Percentiles rank a stretch among this genome's conserved stretches.
Evolutionary conservation across 2,797 vertebrate species (phyloP).

Genomic region (Poecilia velifera): DNA sequence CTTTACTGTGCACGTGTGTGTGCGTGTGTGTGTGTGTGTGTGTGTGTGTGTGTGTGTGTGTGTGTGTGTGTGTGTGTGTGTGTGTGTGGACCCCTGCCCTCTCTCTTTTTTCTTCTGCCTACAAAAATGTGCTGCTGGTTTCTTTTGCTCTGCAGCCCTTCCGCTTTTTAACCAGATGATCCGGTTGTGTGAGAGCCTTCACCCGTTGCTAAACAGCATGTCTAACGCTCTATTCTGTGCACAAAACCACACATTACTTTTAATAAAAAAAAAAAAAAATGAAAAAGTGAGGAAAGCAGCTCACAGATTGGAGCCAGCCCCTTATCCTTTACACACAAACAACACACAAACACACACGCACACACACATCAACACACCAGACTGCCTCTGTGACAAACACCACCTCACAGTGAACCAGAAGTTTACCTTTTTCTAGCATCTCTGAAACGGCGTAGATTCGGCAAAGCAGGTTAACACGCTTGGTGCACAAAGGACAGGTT

Average conservation of each 20-base stretch:
- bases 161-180: constrained; percentile 1
- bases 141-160: background rate
- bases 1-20: constrained; percentile 37
- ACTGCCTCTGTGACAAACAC: background rate
- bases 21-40: constrained; percentile 3
- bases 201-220: background rate
- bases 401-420: background rate
- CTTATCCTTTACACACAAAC: background rate
- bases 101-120: background rate
- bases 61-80: constrained; percentile 23
- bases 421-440: background rate
- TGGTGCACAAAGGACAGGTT: background rate
- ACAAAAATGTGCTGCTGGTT: background rate
- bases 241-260: background rate
- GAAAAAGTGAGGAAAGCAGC: background rate
- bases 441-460: background rate
- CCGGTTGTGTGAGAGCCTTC: background rate
- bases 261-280: background rate
- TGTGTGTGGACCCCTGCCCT: background rate
- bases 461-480: background rate
- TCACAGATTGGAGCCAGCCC: background rate
- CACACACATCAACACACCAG: background rate
- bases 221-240: background rate
- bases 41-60: constrained; percentile 1
- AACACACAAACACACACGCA: background rate